phyloP scores from a whole-genome alignment of 2,888 invertebrate species.

The Altica lythri region DNA sequence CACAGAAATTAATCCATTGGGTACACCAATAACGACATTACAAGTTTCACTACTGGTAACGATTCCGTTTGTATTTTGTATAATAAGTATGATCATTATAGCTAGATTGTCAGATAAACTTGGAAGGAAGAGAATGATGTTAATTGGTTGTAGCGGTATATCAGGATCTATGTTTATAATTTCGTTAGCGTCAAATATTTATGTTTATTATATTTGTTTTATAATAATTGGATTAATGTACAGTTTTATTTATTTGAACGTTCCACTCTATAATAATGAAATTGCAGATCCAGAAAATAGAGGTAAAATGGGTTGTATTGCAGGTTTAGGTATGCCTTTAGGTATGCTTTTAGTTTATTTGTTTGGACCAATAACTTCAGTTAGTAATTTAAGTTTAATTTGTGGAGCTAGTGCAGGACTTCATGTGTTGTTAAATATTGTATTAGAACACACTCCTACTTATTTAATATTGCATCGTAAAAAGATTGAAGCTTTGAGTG shows the following conservation, averaged over 20 bases:
- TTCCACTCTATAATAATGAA: not conserved
- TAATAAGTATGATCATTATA: not conserved
- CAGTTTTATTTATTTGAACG: too few species aligned
- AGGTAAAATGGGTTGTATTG: not conserved
- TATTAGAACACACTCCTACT: too few species aligned
- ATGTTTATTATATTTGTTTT: slow-evolving; percentile 1
- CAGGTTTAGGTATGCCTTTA: slow-evolving; percentile 18
- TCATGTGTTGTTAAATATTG: too few species aligned
- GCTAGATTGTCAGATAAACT: slow-evolving; percentile 1
- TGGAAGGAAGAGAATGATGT: not conserved
- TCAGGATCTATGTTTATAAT: not conserved
- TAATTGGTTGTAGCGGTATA: too few species aligned
- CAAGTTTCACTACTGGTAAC: not conserved
- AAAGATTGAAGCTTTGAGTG: too few species aligned
- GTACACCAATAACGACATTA: not conserved
- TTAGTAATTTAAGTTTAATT: slow-evolving; percentile 31
- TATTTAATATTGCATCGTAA: too few species aligned
- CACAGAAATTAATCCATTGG: not conserved
- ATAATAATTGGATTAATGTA: too few species aligned
- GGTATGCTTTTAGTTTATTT: slow-evolving; percentile 33
- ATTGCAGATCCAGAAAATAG: not conserved
- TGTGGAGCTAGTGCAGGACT: too few species aligned
- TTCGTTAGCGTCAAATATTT: not conserved
- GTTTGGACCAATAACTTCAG: slow-evolving; percentile 34
- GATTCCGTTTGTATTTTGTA: not conserved